Evolutionary conservation across 2,797 vertebrate species (phyloP).

Genomic region (Tauraco hartlaubi): DNA sequence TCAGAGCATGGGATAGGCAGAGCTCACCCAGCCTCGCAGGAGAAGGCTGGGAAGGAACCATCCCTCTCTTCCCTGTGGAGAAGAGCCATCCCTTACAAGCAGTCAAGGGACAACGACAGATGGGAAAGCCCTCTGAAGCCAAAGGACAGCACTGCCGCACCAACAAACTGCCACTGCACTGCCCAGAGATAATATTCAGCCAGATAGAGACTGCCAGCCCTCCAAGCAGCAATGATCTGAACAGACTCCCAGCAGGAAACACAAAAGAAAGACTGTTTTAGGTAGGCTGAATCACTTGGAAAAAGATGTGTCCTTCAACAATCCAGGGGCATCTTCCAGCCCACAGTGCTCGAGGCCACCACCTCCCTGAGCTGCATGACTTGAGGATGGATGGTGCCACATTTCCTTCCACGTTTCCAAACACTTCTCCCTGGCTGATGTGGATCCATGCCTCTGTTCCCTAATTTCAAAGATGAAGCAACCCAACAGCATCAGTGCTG

Average conservation of each 20-base stretch:
- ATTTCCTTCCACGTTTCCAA: neutral
- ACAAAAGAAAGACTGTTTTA: neutral
- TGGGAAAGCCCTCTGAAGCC: neutral
- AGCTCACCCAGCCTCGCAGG: neutral
- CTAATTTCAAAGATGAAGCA: neutral
- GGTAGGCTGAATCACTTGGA: neutral
- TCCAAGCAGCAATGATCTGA: neutral
- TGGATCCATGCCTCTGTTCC: neutral
- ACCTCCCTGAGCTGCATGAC: fast-evolving
- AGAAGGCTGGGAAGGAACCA: neutral
- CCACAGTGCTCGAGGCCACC: neutral
- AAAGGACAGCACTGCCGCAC: neutral
- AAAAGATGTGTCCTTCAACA: neutral
- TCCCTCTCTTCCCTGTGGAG: neutral
- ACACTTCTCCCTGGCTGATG: neutral
- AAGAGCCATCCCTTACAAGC: neutral
- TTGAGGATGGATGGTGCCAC: neutral
- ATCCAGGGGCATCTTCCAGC: neutral
- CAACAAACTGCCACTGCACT: neutral
- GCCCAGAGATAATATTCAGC: neutral
- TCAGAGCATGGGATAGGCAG: neutral
- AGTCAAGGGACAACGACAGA: neutral
- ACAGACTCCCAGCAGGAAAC: neutral
- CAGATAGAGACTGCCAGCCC: neutral
- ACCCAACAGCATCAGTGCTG: neutral